These are phyloP conservation scores for Microctonus hyperodae DNA, from an alignment of 2,888 invertebrate species.

Conservation along the genomic window DNA sequence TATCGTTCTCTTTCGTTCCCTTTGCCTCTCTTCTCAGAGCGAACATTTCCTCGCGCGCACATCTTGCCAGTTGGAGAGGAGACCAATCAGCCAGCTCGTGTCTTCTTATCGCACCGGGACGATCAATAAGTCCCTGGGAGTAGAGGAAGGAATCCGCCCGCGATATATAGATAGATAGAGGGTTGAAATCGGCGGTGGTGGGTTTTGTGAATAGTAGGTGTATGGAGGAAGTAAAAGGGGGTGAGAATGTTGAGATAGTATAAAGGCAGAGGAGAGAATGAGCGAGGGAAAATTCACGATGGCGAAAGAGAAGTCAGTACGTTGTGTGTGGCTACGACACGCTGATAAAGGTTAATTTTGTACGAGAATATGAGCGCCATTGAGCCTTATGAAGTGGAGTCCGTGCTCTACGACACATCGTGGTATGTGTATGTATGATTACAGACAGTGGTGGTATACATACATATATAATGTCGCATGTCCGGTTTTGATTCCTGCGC, in stretches of 20 bases:
- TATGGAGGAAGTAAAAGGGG: conserved; percentile 36
- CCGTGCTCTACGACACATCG: background rate
- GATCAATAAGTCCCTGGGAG: conserved; percentile 62
- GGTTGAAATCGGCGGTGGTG: conserved; percentile 30
- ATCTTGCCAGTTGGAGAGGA: conserved; percentile 43
- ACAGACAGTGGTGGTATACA: conserved; percentile 24
- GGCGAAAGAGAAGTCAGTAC: conserved; percentile 23
- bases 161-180: conserved; percentile 24
- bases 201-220: conserved; percentile 14
- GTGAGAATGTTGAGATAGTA: background rate
- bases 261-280: background rate
- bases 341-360: conserved; percentile 66
- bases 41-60: conserved; percentile 25
- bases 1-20: conserved; percentile 1
- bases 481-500: conserved; percentile 57
- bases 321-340: conserved; percentile 39
- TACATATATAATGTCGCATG: conserved; percentile 19
- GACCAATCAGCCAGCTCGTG: conserved; percentile 58
- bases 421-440: conserved; percentile 4
- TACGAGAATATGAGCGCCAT: conserved; percentile 56
- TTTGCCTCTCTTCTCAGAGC: background rate
- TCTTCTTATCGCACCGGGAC: conserved; percentile 57
- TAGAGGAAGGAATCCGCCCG: conserved; percentile 55
- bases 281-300: conserved; percentile 17
- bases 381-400: conserved; percentile 48